Evolutionary conservation across 2,113 vertebrate species (phyloP), one percentile per base, ranked within the genome.

Genomic region (Phrynosoma platyrhinos): DNA sequence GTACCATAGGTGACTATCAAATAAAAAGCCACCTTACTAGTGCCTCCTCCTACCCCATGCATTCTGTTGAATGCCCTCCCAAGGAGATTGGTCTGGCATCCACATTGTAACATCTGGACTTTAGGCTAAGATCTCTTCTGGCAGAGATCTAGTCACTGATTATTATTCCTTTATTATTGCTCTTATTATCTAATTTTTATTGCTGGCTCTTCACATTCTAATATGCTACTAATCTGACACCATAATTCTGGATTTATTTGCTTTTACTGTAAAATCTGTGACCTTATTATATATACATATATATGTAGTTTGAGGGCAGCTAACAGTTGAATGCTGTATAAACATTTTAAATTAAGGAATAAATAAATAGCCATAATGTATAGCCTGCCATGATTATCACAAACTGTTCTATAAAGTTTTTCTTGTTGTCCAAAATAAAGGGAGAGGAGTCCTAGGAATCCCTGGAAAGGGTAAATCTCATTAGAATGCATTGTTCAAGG

Each of bases 391-490:
- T 72, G 68, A n/a, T 72, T 78, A 21, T 52, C 1, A 52, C 21
- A 16, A 27, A 14, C 12, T 62, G 23, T 75, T 72, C 18, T 71
- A 83, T n/a, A 82, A 83, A 52, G 66, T 53, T 58, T 52, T 76
- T 72, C 23, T 18, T 53, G 14, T 14, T 74, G 25, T 30, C 6
- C 53, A 85, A 64, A 76, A 85, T 76, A 42, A 62, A 47, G 14
- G 12, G 47, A 36, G 36, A 64, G 20, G 1, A 21, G 79, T 52
- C 40, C 40, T 89, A 21, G 88, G 69, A 92, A 91, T 74, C 88
- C 75, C 88, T 42, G 81, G 80, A 89, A 68, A 1, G 86, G 83
- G 1, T 14, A n/a, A 5, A 6, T 88, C 88, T 82, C 82, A 66
- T 8, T 20, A n/a, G 40, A 89, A 66, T 80, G 32, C 1, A 3